Percentiles rank a stretch among this genome's conserved stretches.
These are phyloP conservation scores for Nettapus auritus DNA, from an alignment of 2,113 vertebrate genomes.

Conservation along the genomic window DNA sequence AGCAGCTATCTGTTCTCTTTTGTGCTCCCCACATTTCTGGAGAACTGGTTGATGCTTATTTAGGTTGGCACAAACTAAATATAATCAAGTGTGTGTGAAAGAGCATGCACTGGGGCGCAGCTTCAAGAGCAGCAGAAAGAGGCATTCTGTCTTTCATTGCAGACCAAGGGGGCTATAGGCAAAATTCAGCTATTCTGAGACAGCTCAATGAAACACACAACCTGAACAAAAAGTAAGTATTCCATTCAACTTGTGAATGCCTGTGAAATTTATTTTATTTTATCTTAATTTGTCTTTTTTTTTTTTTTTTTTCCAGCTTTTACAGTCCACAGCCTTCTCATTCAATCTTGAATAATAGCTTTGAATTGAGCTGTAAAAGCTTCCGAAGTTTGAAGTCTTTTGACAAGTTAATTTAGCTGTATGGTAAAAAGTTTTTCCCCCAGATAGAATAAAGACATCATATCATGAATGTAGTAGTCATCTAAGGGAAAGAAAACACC, in stretches of 20 bases:
- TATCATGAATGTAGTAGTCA: constrained; percentile 73
- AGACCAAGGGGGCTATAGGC: constrained; percentile 8
- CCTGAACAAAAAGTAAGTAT: constrained; percentile 72
- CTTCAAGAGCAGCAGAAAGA: constrained; percentile 21
- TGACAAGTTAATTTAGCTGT: constrained; percentile 85
- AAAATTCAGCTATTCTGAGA: constrained; percentile 54
- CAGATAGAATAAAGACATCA: constrained; percentile 78
- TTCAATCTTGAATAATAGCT: constrained; percentile 81
- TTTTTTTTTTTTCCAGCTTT: constrained; percentile 69
- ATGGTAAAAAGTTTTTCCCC: constrained; percentile 80
- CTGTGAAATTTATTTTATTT: constrained; percentile 37
- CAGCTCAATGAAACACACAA: constrained; percentile 64
- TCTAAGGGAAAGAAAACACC: constrained; percentile 77
- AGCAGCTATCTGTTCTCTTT: not conserved
- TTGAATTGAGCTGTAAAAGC: constrained; percentile 80
- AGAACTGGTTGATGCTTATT: not conserved
- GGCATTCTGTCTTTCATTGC: not conserved
- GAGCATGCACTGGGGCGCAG: not conserved
- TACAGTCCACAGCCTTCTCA: constrained; percentile 76
- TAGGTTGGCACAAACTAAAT: constrained; percentile 22
- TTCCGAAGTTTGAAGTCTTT: constrained; percentile 83
- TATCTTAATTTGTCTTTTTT: too few species aligned
- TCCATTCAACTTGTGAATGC: constrained; percentile 66
- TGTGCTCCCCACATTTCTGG: not conserved
- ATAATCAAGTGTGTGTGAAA: constrained; percentile 3